Percentiles rank a stretch among this genome's conserved stretches.
These are phyloP conservation scores for Archilochus colubris DNA, from an alignment of 2,113 vertebrate genomes.

Conservation along the genomic window DNA sequence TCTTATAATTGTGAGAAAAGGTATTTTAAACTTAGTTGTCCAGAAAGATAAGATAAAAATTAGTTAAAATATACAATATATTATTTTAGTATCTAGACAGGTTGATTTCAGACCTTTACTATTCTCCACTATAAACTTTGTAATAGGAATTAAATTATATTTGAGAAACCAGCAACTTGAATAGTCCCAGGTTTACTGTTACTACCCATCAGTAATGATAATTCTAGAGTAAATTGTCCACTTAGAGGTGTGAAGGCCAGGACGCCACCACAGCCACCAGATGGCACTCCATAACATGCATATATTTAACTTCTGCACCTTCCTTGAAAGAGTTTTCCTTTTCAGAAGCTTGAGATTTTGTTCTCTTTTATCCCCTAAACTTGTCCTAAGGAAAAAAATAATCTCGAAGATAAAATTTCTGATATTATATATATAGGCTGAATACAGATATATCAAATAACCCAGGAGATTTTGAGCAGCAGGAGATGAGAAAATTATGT, in stretches of 20 bases:
- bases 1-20: neutral
- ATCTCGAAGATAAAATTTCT: neutral
- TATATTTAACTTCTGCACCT: neutral
- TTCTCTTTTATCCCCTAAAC: neutral
- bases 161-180: accelerated
- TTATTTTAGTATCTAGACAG: neutral
- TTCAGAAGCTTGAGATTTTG: neutral
- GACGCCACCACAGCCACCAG: slow-evolving; percentile 55
- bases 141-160: neutral
- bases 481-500: neutral
- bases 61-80: neutral
- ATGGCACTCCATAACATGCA: slow-evolving; percentile 49
- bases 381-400: neutral
- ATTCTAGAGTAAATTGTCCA: neutral
- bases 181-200: neutral
- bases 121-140: neutral
- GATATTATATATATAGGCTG: neutral
- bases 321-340: neutral
- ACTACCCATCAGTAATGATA: neutral
- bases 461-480: neutral
- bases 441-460: neutral
- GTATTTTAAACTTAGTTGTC: neutral
- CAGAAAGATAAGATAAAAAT: neutral
- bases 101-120: neutral
- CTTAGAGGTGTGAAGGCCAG: neutral